Evolutionary conservation across 92 coral and sea anemone genomes (phyloP), one percentile per base, ranked within the genome.

Genomic region (Paramuricea clavata): DNA sequence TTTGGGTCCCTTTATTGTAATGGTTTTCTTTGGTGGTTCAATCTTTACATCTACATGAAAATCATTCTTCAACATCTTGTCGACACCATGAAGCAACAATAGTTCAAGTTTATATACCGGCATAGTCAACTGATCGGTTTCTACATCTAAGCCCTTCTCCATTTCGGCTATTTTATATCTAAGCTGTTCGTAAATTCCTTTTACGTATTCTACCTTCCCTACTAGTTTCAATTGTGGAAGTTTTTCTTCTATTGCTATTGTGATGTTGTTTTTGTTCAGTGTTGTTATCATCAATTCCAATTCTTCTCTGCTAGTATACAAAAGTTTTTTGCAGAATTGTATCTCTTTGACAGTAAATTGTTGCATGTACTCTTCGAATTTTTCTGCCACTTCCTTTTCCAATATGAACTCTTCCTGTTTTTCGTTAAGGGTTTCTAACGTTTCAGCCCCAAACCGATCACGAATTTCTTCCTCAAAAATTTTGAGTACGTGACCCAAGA

Each of bases 401-500:
- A 79, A n/a, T 26, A n/a, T 39, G 9, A 61, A 17, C 47, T 79
- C 73, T 60, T 79, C 72, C 21, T 34, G 13, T 1, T 36, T 60
- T 59, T 79, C 74, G 12, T 79, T 60, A 15, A 56, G 9, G 34
- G 31, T 61, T 61, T 59, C 28, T 1, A 5, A 25, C 8, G 59
- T 34, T 59, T 59, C 56, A 12, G n/a, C 26, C 7, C 57, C 73
- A 25, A 79, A 79, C 41, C 17, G 22, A 17, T 39, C 23, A 21
- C 36, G n/a, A 39, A 79, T 59, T 26, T 79, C 84, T 12, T 60
- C 34, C n/a, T 60, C 72, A 39, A 73, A 34, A 13, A 19, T 59
- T 19, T 21, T n/a, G 36, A 67, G 25, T 5, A 79, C 72, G 33
- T 59, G 34, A 41, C n/a, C 57, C 17, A 39, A 31, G 0, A 79